phyloP scores from a whole-genome alignment of 2,888 invertebrate species.

The Scaptomyza flava region DNA sequence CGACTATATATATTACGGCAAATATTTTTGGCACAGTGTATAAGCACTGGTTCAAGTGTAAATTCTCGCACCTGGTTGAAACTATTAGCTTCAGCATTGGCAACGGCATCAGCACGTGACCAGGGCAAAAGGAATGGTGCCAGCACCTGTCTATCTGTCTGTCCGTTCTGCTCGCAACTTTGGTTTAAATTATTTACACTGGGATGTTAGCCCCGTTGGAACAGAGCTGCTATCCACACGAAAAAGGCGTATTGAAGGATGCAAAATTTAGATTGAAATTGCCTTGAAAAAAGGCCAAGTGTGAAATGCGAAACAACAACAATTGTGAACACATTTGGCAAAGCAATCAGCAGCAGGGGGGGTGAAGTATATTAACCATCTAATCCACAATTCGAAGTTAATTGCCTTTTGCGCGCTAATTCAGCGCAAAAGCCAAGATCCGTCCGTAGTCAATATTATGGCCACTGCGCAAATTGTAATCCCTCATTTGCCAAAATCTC shows the following conservation, averaged over 20 bases:
- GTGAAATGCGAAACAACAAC: conserved; percentile 36
- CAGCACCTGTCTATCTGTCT: conserved; percentile 7
- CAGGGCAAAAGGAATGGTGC: neutral
- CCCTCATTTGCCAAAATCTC: conserved; percentile 25
- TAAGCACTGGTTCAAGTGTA: neutral
- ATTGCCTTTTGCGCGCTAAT: conserved; percentile 57
- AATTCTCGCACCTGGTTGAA: conserved; percentile 22
- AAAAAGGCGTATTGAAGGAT: conserved; percentile 3
- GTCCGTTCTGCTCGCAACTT: conserved; percentile 26
- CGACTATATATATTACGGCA: too few species aligned
- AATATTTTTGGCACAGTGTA: too few species aligned
- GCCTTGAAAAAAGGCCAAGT: conserved; percentile 18
- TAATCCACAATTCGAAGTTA: conserved; percentile 61
- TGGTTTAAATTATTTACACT: conserved; percentile 50
- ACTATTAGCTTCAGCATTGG: neutral
- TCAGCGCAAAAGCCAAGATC: conserved; percentile 48
- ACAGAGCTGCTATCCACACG: conserved; percentile 3
- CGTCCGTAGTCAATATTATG: conserved; percentile 62
- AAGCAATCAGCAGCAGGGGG: conserved; percentile 36
- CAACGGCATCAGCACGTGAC: conserved; percentile 27
- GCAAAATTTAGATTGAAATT: conserved; percentile 28
- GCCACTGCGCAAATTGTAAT: conserved; percentile 49
- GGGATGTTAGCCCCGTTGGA: conserved; percentile 25
- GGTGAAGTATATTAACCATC: conserved; percentile 5
- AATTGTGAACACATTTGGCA: conserved; percentile 39